Percentiles rank a stretch among this genome's conserved stretches.
phyloP scores from a whole-genome alignment of 2,888 invertebrate species.

The Plemyria rubiginata region DNA sequence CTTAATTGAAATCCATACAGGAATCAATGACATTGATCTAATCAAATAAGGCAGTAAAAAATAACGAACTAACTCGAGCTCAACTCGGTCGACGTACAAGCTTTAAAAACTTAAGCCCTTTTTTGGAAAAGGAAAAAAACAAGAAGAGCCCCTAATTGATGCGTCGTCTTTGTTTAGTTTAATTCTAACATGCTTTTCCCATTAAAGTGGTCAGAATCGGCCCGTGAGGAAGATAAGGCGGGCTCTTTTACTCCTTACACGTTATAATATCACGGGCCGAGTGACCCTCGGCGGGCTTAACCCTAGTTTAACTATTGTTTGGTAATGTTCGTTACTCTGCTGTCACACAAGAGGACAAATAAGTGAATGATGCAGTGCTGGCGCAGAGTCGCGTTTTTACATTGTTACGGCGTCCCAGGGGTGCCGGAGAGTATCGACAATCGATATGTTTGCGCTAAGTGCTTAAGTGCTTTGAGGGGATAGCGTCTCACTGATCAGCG shows the following conservation, averaged over 20 bases:
- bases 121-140: constrained; percentile 68
- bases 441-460: constrained; percentile 83
- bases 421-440: constrained; percentile 73
- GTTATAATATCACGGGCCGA: constrained; percentile 81
- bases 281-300: constrained; percentile 65
- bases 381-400: constrained; percentile 74
- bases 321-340: constrained; percentile 54
- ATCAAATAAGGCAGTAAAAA: constrained; percentile 80
- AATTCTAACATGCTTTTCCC: constrained; percentile 86
- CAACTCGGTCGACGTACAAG: constrained; percentile 76
- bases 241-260: constrained; percentile 83
- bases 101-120: constrained; percentile 80
- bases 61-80: constrained; percentile 70
- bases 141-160: constrained; percentile 81
- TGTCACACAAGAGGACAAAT: constrained; percentile 67
- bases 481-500: constrained; percentile 76
- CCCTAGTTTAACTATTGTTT: constrained; percentile 72
- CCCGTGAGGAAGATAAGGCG: constrained; percentile 78
- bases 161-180: constrained; percentile 86
- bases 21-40: constrained; percentile 80
- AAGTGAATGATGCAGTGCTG: constrained; percentile 70
- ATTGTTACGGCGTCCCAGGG: constrained; percentile 76
- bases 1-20: constrained; percentile 81
- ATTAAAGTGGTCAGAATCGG: constrained; percentile 84
- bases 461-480: constrained; percentile 82